These are phyloP conservation scores for Drosophila santomea DNA, from an alignment of 1,140 invertebrate genomes.

Conservation along the genomic window DNA sequence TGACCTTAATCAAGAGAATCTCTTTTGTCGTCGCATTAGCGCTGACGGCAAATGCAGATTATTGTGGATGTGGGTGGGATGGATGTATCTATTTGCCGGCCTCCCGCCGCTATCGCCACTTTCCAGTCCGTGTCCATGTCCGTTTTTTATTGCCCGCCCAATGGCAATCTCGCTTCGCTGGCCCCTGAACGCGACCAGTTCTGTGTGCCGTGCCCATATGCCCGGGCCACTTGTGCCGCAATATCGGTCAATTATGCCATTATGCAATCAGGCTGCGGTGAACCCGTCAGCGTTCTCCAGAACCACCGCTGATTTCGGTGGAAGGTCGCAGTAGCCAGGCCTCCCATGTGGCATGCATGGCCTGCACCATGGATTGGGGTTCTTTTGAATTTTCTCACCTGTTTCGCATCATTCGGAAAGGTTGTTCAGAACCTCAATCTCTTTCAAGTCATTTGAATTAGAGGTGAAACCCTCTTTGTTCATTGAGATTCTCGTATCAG, in stretches of 20 bases:
- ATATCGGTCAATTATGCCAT: slow-evolving; percentile 78
- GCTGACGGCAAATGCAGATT: slow-evolving; percentile 32
- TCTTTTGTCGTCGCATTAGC: slow-evolving; percentile 51
- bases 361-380: not conserved
- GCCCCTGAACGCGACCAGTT: slow-evolving; percentile 15
- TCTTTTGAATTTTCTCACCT: not conserved
- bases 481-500: no score
- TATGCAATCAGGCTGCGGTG: slow-evolving; percentile 70
- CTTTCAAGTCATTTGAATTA: no score
- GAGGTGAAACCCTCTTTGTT: no score
- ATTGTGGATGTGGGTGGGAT: slow-evolving; percentile 17
- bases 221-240: slow-evolving; percentile 43
- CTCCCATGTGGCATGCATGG: not conserved
- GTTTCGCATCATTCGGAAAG: no score
- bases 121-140: slow-evolving; percentile 4
- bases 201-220: slow-evolving; percentile 10
- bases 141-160: slow-evolving; percentile 60
- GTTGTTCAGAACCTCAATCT: no score
- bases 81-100: slow-evolving; percentile 31
- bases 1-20: slow-evolving; percentile 49
- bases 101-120: slow-evolving; percentile 27
- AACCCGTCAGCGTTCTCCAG: slow-evolving; percentile 30
- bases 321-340: slow-evolving; percentile 22
- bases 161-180: slow-evolving; percentile 22
- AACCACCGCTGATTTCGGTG: slow-evolving; percentile 22